phyloP scores from a whole-genome alignment of 2,888 invertebrate genomes.

The Helicoverpa assulta region DNA sequence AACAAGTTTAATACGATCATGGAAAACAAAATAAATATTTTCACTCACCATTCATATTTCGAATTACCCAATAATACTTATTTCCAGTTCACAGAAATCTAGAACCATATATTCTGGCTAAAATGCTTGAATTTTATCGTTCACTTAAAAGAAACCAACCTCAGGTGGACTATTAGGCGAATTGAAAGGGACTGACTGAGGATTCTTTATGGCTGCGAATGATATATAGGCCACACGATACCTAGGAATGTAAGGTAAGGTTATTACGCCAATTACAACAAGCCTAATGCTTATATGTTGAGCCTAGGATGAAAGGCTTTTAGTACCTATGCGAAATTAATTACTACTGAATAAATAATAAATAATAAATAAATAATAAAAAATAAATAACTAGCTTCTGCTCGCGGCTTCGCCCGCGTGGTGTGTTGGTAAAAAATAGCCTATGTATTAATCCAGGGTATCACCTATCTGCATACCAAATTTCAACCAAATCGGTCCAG shows the following conservation, averaged over 20 bases:
- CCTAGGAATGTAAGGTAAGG: conserved; percentile 27
- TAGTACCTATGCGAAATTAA: conserved; percentile 28
- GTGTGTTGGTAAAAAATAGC: too few species aligned
- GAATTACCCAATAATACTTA: conserved; percentile 2
- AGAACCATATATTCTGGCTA: conserved; percentile 19
- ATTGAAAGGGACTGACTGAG: conserved; percentile 47
- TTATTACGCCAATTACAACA: conserved; percentile 52
- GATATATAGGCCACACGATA: conserved; percentile 41
- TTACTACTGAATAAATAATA: too few species aligned
- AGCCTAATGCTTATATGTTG: conserved; percentile 27
- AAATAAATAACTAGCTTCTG: too few species aligned
- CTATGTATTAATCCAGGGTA: too few species aligned
- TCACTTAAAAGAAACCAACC: conserved; percentile 34
- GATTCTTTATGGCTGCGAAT: conserved; percentile 24
- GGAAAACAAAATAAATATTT: not conserved
- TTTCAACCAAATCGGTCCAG: too few species aligned
- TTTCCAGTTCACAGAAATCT: conserved; percentile 18
- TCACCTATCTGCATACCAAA: too few species aligned
- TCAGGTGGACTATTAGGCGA: conserved; percentile 47
- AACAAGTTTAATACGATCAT: too few species aligned
- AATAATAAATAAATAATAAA: too few species aligned
- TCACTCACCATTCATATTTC: not conserved
- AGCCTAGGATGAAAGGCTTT: conserved; percentile 37
- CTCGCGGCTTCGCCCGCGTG: too few species aligned
- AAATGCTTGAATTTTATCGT: conserved; percentile 35